These are phyloP conservation scores for Castor canadensis DNA, from an alignment of 2,113 vertebrate genomes.

Conservation along the genomic window DNA sequence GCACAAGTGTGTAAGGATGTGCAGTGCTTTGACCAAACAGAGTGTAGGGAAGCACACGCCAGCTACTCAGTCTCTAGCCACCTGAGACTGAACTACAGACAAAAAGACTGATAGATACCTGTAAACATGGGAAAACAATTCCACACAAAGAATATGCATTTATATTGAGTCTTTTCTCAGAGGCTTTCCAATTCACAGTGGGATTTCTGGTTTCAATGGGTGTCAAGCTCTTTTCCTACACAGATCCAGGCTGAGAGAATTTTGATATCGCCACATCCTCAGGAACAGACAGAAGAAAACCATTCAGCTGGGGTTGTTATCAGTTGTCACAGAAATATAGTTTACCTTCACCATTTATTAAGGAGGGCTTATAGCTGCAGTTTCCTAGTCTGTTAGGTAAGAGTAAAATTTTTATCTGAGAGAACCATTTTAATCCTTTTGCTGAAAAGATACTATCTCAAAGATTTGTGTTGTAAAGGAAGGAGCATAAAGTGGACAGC, in stretches of 20 bases:
- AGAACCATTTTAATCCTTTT: not conserved
- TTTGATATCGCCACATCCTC: not conserved
- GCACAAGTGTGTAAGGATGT: too few species aligned
- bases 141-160: not conserved
- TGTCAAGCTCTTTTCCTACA: not conserved
- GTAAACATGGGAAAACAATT: not conserved
- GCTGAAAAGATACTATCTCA: not conserved
- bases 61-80: not conserved
- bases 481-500: not conserved
- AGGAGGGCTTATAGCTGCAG: rapidly evolving
- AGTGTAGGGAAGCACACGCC: not conserved
- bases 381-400: not conserved
- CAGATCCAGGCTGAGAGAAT: not conserved
- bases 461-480: not conserved
- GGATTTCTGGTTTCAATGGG: not conserved
- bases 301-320: not conserved
- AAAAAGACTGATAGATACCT: not conserved
- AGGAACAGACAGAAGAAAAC: not conserved
- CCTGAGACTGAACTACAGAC: not conserved
- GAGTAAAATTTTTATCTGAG: not conserved
- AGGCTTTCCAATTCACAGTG: not conserved
- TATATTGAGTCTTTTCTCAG: not conserved
- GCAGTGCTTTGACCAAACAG: too few species aligned
- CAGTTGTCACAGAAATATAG: not conserved
- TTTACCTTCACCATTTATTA: not conserved